Base-by-base conservation (phyloP, 2,888 invertebrate genomes). In the Lamellibrachia columna region DNA sequence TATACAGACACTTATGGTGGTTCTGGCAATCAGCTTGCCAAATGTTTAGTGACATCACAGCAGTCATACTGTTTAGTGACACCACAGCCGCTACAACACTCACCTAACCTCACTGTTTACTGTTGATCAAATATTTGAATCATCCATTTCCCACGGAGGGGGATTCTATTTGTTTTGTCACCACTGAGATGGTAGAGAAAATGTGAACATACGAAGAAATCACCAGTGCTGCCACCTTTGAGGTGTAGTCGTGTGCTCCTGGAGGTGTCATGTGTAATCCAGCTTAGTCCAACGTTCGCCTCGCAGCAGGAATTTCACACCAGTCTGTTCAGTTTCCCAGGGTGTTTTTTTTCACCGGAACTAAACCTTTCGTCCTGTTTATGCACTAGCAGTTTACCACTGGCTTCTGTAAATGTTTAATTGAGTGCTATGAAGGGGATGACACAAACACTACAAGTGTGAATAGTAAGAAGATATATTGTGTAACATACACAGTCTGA, bases 311-410 rank as follows among this genome's bases (percentile, higher is more conserved):
- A 75, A 75, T 75, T 75, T 75, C 75, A 75, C 75, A 22, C 75
- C 75, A 75, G 75, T 15, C 75, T 75, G 75, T 75, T 75, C 75
- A 75, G 75, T 75, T 75, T 75, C 75, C 75, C 75, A 75, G 15
- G 75, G 3, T 11, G 6, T 58, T 11, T 75, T 75, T 75, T 75
- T 75, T 75, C 75, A 75, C 75, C 75, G 75, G 22, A 75, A 75
- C 75, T 75, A n/a, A 22, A 15, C 15, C 4, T 11, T 75, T 22
- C 75, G 22, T 75, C 75, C 75, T 75, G 75, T 75, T 75, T 15
- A 3, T 22, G 75, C 75, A 22, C 75, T 22, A 40, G 1, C 40
- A 40, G 40, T 40, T 40, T 40, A 40, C 40, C 40, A 40, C 40
- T 40, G 40, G 40, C 40, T 40, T 40, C 40, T 40, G 40, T 40